These are phyloP conservation scores for Recurvirostra avosetta DNA, from an alignment of 2,113 vertebrate genomes.

Conservation along the genomic window DNA sequence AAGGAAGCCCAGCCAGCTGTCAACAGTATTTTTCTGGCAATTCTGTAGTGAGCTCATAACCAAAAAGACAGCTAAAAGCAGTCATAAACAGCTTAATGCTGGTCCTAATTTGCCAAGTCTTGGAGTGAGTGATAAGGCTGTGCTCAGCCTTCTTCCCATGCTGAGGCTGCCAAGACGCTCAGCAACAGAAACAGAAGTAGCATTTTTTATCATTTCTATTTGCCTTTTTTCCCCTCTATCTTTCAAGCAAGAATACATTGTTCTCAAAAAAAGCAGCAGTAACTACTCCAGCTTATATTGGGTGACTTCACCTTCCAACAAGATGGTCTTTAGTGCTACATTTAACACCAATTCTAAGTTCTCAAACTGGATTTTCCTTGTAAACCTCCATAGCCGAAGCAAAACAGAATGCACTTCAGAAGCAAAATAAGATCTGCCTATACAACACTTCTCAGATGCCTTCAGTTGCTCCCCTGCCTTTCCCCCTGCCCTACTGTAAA, in stretches of 20 bases:
- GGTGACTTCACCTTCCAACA: not conserved
- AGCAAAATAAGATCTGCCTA: not conserved
- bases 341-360: slow-evolving; percentile 18
- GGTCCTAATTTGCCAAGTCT: slow-evolving; percentile 38
- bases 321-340: not conserved
- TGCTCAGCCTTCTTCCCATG: not conserved
- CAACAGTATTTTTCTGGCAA: not conserved
- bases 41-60: slow-evolving; percentile 4
- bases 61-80: slow-evolving; percentile 19
- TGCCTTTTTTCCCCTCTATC: not conserved
- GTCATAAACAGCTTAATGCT: slow-evolving; percentile 37
- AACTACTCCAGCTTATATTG: not conserved
- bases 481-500: not conserved
- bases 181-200: not conserved
- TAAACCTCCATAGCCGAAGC: not conserved
- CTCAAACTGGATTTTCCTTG: not conserved
- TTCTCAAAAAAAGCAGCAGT: not conserved
- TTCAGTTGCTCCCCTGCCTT: not conserved
- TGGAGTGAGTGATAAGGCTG: slow-evolving; percentile 29
- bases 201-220: not conserved
- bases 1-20: not conserved
- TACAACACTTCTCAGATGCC: not conserved
- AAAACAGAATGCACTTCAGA: not conserved
- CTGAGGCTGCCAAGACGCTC: not conserved
- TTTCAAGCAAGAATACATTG: not conserved